These are phyloP conservation scores for Spodoptera littoralis DNA, from an alignment of 2,888 invertebrate species.

Conservation along the genomic window DNA sequence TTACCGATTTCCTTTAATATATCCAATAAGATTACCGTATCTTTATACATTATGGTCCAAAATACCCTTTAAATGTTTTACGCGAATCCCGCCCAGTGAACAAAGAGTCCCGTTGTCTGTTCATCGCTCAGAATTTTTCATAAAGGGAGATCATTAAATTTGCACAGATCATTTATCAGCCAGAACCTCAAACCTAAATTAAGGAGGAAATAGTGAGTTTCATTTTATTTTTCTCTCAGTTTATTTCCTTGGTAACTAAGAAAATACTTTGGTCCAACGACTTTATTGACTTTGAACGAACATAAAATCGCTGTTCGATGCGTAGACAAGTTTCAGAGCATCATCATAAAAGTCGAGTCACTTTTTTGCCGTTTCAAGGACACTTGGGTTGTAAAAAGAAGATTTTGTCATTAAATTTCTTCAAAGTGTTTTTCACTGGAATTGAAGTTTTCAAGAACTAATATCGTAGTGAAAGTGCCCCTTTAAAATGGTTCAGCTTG, in stretches of 20 bases:
- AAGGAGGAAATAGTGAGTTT: slow-evolving; percentile 46
- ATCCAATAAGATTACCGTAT: slow-evolving; percentile 14
- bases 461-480: not conserved
- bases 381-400: not conserved
- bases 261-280: slow-evolving; percentile 14
- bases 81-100: slow-evolving; percentile 30
- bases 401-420: not conserved
- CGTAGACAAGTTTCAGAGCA: slow-evolving; percentile 26
- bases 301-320: slow-evolving; percentile 31
- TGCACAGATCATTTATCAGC: slow-evolving; percentile 63
- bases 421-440: not conserved
- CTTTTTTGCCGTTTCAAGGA: slow-evolving; percentile 6
- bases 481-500: not conserved
- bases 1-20: not conserved
- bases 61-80: slow-evolving; percentile 26
- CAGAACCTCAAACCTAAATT: slow-evolving; percentile 50
- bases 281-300: slow-evolving; percentile 42
- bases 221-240: slow-evolving; percentile 34
- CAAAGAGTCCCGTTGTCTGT: slow-evolving; percentile 48
- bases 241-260: slow-evolving; percentile 22
- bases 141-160: slow-evolving; percentile 63
- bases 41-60: slow-evolving; percentile 8
- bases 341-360: slow-evolving; percentile 33
- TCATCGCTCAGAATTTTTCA: slow-evolving; percentile 50
- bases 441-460: not conserved